A percentile compares a stretch with the other conserved stretches of the same genome.
Evolutionary conservation across 2,113 vertebrate species (phyloP).

Genomic region (Oxyura jamaicensis): DNA sequence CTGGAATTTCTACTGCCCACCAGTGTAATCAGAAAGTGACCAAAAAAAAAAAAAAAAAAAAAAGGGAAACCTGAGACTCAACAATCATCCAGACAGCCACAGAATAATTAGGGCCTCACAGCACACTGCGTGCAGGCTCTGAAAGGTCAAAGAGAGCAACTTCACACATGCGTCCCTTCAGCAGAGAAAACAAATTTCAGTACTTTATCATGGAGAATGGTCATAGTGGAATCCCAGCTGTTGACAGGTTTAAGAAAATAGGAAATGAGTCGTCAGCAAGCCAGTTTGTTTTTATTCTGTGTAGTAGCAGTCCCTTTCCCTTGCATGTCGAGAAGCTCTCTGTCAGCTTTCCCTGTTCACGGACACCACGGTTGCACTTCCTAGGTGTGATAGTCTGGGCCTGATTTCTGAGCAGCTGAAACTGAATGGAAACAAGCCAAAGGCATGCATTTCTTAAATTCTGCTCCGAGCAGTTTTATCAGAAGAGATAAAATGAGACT

Average conservation of each 20-base stretch:
- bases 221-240: not conserved
- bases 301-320: not conserved
- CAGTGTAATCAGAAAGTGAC: not conserved
- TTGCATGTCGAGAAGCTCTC: not conserved
- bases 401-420: not conserved
- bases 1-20: not conserved
- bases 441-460: not conserved
- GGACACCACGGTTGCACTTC: accelerated
- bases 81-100: not conserved
- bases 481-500: not conserved
- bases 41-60: not conserved
- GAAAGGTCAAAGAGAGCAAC: not conserved
- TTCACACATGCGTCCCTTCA: not conserved
- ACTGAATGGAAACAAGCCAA: not conserved
- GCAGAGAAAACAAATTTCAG: not conserved
- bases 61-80: not conserved
- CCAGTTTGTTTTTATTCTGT: not conserved
- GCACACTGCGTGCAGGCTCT: not conserved
- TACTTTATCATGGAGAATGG: not conserved
- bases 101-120: not conserved
- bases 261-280: conserved; percentile 13
- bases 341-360: not conserved
- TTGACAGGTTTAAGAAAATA: conserved; percentile 32
- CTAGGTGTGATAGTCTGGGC: accelerated
- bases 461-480: not conserved